Base-by-base conservation (phyloP, 2,888 invertebrate species). In the Eristalis tenax region DNA sequence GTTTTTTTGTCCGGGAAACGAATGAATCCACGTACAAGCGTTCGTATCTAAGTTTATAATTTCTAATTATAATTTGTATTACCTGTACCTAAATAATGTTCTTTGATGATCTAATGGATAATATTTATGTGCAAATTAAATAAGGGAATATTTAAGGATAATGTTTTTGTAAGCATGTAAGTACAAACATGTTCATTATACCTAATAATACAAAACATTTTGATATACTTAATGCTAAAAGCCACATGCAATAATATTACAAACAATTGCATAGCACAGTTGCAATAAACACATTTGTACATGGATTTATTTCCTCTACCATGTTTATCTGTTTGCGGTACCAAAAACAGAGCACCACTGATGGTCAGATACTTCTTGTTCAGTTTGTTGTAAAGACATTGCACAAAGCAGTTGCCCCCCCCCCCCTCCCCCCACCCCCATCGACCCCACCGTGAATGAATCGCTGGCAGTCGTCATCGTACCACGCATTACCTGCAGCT, bases 301-400 rank as follows among this genome's bases (percentile, higher is more conserved):
- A 50, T 50, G 50, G 76, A 83, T 83, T 79, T 76, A 71, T 80
- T 76, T 71, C 35, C 28, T 56, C 32, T 28, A 57, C 66, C 71
- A 76, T 50, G 38, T 18, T 56, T 80, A 79, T 83, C 75, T 83
- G 83, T 87, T 87, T 83, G 83, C 87, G 87, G 87, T 71, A 80
- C 87, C 87, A 87, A 87, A 87, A 83, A 80, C 73, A 87, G 87
- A 76, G 64, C 59, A 76, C 73, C 79, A 65, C 76, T 83, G 83
- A 83, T 79, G 83, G 70, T 50, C 76, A 63, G 57, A 28, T 63
- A 69, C 82, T 69, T 28, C 22, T 50, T 57, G 59, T 65, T 68
- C 71, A 76, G 68, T 57, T 57, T 64, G 38, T 61, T 64, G 59
- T 56, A 69, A 35, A 66, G 22, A 35, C 32, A 68, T 38, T 63